Evolutionary conservation across 2,888 invertebrate species (phyloP), one percentile per base, ranked within the genome.

Genomic region (Diarsia mendica): DNA sequence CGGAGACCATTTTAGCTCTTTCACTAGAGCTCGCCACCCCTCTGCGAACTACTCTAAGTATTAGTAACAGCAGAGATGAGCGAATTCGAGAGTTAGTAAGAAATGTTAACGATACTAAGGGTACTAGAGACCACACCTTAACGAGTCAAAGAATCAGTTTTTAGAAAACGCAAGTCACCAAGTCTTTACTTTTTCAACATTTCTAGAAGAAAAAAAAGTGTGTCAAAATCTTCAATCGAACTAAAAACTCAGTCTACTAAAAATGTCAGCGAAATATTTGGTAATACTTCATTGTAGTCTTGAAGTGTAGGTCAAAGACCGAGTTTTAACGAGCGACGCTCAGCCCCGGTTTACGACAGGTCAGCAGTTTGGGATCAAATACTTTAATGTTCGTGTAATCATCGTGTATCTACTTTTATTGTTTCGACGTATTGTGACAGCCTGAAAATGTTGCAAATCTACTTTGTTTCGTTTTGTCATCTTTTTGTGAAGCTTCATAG

Each of bases 271-370:
- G 10, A 18, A 79, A 70, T 61, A 61, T 71, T 77, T 68, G 67
- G 67, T 53, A 51, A 74, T 58, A 78, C 51, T 64, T 58, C 39
- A 55, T 51, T 39, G 49, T 72, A 63, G 55, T 71, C 44, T 82
- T 67, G 33, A 33, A 64, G 65, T 74, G 44, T 61, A 55, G 84
- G 74, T 83, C 73, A 51, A 13, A 55, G 39, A 66, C 46, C 46
- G 67, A 75, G 69, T 72, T 83, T 83, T 83, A 83, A 83, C 80
- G 84, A 83, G 80, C 61, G 80, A 65, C 72, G 70, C 39, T 63
- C 76, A 68, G 72, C 49, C 33, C 33, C 71, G 39, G 75, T 28
- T 71, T 82, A 83, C 80, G 72, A 75, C 76, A 73, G 77, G 84
- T 80, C 84, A 83, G 79, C 79, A 75, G 79, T 60, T 72, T 49